Percentiles rank a stretch among this genome's conserved stretches.
Conservation (phyloP, 2,797 vertebrate genomes). For the Odontamblyopus rebecca region DNA sequence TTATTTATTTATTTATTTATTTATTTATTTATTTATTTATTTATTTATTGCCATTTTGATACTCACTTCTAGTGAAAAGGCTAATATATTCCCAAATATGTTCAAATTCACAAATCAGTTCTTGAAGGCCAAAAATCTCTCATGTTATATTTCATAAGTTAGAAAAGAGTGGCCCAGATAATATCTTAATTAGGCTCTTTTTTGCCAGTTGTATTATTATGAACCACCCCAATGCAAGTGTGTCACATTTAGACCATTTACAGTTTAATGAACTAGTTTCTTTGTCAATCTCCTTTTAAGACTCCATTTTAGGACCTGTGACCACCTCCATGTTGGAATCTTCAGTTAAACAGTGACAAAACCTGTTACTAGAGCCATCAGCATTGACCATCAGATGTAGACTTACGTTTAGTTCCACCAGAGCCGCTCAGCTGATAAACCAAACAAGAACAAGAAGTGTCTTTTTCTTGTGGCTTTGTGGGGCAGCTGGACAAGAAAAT, state of each 20-base stretch:
- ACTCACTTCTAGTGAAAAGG: no score
- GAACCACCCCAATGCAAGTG: no score
- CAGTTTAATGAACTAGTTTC: neutral
- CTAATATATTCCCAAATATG: no score
- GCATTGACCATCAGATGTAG: constrained; percentile 10
- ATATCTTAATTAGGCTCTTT: no score
- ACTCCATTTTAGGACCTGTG: neutral
- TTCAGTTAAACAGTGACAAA: constrained; percentile 3
- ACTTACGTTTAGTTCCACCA: constrained; percentile 37
- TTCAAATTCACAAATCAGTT: no score
- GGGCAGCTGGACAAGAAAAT: neutral
- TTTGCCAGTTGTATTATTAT: no score
- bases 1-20: no score
- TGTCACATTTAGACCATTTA: neutral
- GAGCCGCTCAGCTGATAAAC: constrained; percentile 44
- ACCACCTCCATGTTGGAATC: neutral
- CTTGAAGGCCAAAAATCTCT: no score
- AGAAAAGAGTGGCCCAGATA: no score
- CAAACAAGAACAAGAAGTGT: constrained; percentile 12
- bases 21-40: no score
- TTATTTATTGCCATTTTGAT: no score
- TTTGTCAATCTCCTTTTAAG: neutral
- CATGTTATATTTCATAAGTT: no score
- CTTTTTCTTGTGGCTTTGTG: neutral
- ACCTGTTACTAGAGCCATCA: constrained; percentile 3